A percentile compares a stretch with the other conserved stretches of the same genome.
Evolutionary conservation across 2,888 invertebrate genomes (phyloP).

Genomic region (Pollenia amentaria): DNA sequence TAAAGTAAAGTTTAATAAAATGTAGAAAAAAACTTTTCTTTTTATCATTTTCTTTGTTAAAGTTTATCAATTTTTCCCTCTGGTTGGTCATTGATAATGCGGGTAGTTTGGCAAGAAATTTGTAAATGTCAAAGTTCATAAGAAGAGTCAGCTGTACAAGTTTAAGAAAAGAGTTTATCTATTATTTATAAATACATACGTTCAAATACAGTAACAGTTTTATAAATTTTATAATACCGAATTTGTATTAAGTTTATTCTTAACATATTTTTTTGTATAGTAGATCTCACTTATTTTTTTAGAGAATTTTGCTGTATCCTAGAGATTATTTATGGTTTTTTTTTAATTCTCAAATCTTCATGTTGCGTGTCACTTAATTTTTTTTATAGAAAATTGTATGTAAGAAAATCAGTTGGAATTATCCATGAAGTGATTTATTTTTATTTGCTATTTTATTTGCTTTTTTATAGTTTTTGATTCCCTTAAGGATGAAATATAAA

Average conservation of each 20-base stretch:
- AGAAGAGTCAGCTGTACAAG: slow-evolving; percentile 43
- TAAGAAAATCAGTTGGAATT: slow-evolving; percentile 67
- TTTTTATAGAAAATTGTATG: slow-evolving; percentile 10
- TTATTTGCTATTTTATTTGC: too few species aligned
- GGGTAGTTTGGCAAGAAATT: slow-evolving; percentile 6
- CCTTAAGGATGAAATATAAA: neutral
- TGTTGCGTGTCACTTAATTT: slow-evolving; percentile 52
- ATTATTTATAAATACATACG: neutral
- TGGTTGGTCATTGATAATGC: neutral
- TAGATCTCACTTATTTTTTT: slow-evolving; percentile 8
- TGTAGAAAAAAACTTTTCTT: neutral
- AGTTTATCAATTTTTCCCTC: neutral
- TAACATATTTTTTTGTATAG: slow-evolving; percentile 7
- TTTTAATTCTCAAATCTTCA: slow-evolving; percentile 16
- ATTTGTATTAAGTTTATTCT: neutral
- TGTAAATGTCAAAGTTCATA: slow-evolving; percentile 67
- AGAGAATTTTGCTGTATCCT: slow-evolving; percentile 10
- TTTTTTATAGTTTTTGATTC: neutral
- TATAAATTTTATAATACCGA: too few species aligned
- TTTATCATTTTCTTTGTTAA: neutral
- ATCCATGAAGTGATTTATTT: slow-evolving; percentile 34
- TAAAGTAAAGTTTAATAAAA: too few species aligned
- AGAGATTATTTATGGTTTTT: slow-evolving; percentile 9
- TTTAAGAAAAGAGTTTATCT: slow-evolving; percentile 4
- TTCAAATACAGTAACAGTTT: neutral